Conservation (phyloP, 2,113 vertebrate genomes). For the Struthio camelus region DNA sequence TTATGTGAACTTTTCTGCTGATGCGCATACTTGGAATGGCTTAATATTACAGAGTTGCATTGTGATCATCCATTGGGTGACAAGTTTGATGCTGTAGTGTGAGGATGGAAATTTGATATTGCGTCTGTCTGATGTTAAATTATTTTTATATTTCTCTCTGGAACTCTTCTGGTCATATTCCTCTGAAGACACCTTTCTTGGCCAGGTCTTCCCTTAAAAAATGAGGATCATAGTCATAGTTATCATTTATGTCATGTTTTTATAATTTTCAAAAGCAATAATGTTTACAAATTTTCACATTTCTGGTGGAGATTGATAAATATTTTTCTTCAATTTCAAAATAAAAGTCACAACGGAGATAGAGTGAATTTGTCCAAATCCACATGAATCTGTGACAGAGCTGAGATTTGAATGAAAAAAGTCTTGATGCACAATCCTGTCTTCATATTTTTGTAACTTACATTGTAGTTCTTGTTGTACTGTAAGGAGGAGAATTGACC, state of each 20-base stretch:
- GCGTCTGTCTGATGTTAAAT: neutral
- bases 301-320: neutral
- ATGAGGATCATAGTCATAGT: neutral
- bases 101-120: neutral
- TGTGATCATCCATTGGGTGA: too few species aligned
- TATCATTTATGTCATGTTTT: neutral
- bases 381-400: neutral
- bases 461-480: neutral
- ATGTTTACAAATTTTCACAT: neutral
- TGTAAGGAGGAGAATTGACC: neutral
- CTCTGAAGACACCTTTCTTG: neutral
- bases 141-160: neutral
- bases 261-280: neutral
- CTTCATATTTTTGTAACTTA: neutral
- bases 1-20: neutral
- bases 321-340: neutral
- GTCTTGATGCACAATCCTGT: neutral
- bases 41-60: too few species aligned
- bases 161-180: neutral
- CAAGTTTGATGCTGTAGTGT: too few species aligned
- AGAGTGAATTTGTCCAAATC: neutral
- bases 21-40: neutral
- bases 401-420: neutral
- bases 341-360: neutral
- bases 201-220: neutral